Evolutionary conservation across 2,797 vertebrate genomes (phyloP), one percentile per base, ranked within the genome.

Genomic region (Sebastiscus albofasciatus): DNA sequence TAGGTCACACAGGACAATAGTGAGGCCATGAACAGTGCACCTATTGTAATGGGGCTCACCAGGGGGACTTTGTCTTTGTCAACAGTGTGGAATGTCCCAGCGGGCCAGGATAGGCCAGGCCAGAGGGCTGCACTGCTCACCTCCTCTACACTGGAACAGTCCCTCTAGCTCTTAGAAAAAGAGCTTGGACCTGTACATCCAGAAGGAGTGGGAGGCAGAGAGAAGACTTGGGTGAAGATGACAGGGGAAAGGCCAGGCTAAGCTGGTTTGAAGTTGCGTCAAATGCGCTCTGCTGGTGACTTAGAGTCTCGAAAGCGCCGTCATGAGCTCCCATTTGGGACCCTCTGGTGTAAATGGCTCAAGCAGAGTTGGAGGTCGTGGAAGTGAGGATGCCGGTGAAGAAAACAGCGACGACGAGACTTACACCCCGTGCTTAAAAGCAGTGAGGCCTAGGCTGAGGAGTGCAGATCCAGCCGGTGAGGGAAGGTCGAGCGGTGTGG

Each of bases 1-100:
- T 94, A 97, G 96, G 96, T 95, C 84, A 93, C 93, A 91, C 70
- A 90, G 95, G 91, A 97, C 96, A 94, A 95, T 94, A 91, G 95
- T 94, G 91, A 96, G 96, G 91, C 94, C 70, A 8, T 65, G 84
- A 89, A 95, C 94, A 92, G 96, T 80, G 83, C 91, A 94, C 87
- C 20, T 96, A 96, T 93, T 98, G 96, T 96, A 92, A 94, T 94
- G 94, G 95, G 89, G 95, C 95, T 88, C 93, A 79, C 78, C 59
- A 54, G 62, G 87, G 88, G 94, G 88, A 85, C 87, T 91, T 93
- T 92, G 91, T 93, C 84, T 97, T 97, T 94, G 91, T 96, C 93
- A 95, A 94, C 93, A 95, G 88, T 71, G 86, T 94, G 90, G 94
- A 94, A 95, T 89, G 95, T 94, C 96, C 97, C 93, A 96, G 95